Conservation (phyloP, 2,797 vertebrate genomes). For the Triplophysa yarkandensis region DNA sequence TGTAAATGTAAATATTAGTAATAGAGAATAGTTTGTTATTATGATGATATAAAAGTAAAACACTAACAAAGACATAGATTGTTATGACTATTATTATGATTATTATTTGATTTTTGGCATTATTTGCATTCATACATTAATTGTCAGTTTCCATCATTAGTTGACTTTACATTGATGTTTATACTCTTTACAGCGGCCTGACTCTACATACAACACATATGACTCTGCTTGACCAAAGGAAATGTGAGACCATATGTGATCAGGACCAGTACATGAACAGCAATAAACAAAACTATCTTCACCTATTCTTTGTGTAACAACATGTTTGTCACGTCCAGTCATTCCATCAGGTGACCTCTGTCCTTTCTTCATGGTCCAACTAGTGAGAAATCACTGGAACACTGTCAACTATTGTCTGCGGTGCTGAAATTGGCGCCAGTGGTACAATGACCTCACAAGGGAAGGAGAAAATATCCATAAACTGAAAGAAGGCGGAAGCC, state of each 20-base stretch:
- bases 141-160: no score
- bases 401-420: constrained; percentile 61
- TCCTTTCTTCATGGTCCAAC: constrained; percentile 34
- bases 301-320: not conserved
- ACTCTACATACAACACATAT: no score
- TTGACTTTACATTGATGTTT: no score
- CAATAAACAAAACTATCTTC: not conserved
- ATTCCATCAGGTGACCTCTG: constrained; percentile 29
- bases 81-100: no score
- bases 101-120: no score
- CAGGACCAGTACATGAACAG: not conserved
- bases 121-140: no score
- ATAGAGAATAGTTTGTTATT: no score
- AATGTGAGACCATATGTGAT: not conserved
- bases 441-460: constrained; percentile 38
- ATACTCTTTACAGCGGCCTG: no score
- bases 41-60: no score
- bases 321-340: constrained; percentile 26
- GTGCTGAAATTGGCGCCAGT: constrained; percentile 48
- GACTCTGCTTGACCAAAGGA: not conserved
- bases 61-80: no score
- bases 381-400: constrained; percentile 48
- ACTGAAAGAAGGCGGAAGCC: constrained; percentile 60
- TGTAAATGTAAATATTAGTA: no score
- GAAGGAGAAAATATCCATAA: constrained; percentile 51